Evolutionary conservation across 92 coral and sea anemone genomes (phyloP).

Genomic region (Epizoanthus fatuus): DNA sequence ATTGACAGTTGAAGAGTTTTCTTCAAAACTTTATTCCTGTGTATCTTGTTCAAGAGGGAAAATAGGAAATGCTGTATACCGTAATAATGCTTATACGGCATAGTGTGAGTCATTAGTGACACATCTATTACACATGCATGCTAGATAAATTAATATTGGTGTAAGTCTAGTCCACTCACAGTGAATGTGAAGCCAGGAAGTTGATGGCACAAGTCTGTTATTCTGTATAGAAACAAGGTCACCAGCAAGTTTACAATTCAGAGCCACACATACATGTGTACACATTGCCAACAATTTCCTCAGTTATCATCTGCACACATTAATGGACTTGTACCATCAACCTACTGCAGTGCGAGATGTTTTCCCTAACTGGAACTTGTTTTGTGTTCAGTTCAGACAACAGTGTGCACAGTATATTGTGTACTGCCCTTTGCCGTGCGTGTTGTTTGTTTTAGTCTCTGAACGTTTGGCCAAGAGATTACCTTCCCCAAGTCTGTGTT

Average conservation of each 20-base stretch:
- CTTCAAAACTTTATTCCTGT: too few relatives aligned
- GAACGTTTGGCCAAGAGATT: constrained; percentile 12
- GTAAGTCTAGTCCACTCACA: too few relatives aligned
- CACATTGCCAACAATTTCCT: too few relatives aligned
- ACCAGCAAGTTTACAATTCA: background rate
- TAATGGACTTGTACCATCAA: background rate
- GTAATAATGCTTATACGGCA: too few relatives aligned
- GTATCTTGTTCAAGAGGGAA: background rate
- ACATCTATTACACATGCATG: too few relatives aligned
- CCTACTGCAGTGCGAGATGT: background rate
- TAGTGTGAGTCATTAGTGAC: too few relatives aligned
- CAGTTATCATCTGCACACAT: too few relatives aligned
- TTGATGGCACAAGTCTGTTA: too few relatives aligned
- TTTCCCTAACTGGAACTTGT: background rate
- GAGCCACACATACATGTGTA: background rate
- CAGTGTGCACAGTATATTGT: background rate
- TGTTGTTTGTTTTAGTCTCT: constrained; percentile 22
- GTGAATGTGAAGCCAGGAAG: too few relatives aligned
- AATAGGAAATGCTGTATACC: too few relatives aligned
- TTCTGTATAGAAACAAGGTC: background rate
- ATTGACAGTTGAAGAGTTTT: too few relatives aligned
- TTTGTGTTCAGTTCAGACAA: background rate
- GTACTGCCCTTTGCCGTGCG: background rate
- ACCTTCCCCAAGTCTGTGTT: background rate
- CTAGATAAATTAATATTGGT: too few relatives aligned